phyloP scores from a whole-genome alignment of 2,888 invertebrate species.

The Graphium colonna region DNA sequence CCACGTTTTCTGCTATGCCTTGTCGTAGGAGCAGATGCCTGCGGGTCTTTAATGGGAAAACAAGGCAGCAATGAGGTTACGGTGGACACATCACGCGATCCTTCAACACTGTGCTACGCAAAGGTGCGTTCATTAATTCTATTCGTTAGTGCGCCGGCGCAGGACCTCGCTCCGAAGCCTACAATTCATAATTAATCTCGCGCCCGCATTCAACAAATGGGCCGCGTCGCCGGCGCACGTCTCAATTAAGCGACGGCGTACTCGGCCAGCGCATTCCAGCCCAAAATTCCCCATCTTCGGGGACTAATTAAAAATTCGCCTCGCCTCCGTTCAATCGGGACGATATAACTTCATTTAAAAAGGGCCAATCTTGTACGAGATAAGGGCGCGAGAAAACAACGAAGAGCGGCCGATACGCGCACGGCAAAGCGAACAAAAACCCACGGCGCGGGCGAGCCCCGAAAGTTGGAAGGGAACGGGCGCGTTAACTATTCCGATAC shows the following conservation, averaged over 20 bases:
- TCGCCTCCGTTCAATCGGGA: constrained; percentile 74
- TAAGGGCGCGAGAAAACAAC: constrained; percentile 76
- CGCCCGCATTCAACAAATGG: constrained; percentile 61
- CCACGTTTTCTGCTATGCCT: not conserved
- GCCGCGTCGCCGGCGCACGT: constrained; percentile 51
- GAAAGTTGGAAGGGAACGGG: constrained; percentile 35
- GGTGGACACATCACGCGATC: constrained; percentile 50
- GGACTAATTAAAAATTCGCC: constrained; percentile 80
- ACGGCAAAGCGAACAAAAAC: constrained; percentile 57
- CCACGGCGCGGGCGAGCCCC: constrained; percentile 75
- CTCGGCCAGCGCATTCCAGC: constrained; percentile 72
- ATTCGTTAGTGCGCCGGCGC: constrained; percentile 50
- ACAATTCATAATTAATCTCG: constrained; percentile 65
- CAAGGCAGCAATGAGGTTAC: constrained; percentile 39
- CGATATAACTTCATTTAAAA: constrained; percentile 80
- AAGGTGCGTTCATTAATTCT: constrained; percentile 59
- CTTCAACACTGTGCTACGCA: constrained; percentile 52
- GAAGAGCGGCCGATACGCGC: constrained; percentile 69
- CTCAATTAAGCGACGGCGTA: constrained; percentile 74
- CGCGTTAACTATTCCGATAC: constrained; percentile 79
- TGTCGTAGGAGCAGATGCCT: not conserved
- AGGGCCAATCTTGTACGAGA: constrained; percentile 78
- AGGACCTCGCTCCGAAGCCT: constrained; percentile 50
- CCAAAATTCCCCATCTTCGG: constrained; percentile 77
- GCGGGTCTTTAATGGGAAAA: constrained; percentile 35